Evolutionary conservation across 2,113 vertebrate species (phyloP).

Genomic region (Rattus rattus): DNA sequence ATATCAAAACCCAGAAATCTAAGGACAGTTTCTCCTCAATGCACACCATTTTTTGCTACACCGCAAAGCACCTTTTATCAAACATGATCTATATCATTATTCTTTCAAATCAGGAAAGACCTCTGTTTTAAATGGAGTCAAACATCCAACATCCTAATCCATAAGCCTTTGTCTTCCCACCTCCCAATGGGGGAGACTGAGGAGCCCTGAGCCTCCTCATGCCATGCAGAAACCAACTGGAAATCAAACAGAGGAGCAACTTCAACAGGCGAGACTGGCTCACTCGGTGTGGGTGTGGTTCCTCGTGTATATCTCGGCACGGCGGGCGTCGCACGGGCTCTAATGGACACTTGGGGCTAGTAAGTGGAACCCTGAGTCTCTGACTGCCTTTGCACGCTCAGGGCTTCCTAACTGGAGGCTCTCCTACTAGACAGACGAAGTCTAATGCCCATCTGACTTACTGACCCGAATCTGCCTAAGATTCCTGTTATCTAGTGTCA

Average conservation of each 20-base stretch:
- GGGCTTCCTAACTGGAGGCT: conserved; percentile 31
- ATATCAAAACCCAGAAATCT: not conserved
- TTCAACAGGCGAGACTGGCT: conserved; percentile 36
- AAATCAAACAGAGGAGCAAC: conserved; percentile 45
- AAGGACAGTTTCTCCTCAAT: not conserved
- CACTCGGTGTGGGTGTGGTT: not conserved
- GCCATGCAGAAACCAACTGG: not conserved
- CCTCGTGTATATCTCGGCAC: not conserved
- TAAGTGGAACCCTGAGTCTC: conserved; percentile 43
- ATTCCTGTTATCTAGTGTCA: conserved; percentile 72
- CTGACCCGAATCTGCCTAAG: conserved; percentile 56
- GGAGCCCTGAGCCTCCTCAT: not conserved
- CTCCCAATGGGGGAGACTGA: not conserved
- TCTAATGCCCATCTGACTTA: conserved; percentile 66
- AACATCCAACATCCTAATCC: not conserved
- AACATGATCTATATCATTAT: not conserved
- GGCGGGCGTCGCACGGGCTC: not conserved
- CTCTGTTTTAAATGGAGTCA: not conserved
- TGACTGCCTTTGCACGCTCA: conserved; percentile 70
- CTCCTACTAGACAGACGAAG: not conserved
- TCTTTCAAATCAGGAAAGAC: conserved; percentile 32
- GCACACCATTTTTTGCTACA: too few species aligned
- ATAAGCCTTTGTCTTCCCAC: not conserved
- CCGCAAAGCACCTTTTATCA: not conserved
- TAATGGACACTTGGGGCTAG: not conserved